Percentiles rank a stretch among this genome's conserved stretches.
phyloP scores from a whole-genome alignment of 2,797 vertebrate genomes.

The Lacerta agilis region DNA sequence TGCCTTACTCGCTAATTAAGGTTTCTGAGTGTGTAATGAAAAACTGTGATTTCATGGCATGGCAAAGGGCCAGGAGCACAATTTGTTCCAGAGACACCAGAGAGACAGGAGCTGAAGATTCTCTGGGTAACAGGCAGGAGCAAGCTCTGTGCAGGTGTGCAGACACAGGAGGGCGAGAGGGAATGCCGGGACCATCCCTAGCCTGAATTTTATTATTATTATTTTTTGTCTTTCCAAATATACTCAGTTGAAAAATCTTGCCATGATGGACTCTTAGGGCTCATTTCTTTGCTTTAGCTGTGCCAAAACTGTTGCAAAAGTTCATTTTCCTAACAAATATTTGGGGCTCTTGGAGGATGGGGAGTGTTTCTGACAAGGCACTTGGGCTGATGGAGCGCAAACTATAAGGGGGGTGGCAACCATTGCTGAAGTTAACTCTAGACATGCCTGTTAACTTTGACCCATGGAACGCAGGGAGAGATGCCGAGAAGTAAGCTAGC shows the following conservation, averaged over 20 bases:
- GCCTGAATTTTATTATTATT: neutral
- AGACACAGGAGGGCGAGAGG: conserved; percentile 21
- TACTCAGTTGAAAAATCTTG: neutral
- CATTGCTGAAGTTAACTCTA: neutral
- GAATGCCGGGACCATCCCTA: neutral
- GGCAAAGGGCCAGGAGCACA: conserved; percentile 62
- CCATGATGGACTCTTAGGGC: neutral
- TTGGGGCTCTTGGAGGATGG: neutral
- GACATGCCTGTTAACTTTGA: neutral
- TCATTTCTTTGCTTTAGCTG: neutral
- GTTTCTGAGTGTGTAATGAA: conserved; percentile 69
- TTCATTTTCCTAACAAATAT: neutral
- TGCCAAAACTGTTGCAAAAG: neutral
- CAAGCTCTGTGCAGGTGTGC: conserved; percentile 61
- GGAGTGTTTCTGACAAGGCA: neutral
- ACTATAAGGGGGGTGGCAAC: too few species aligned
- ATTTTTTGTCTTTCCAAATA: neutral
- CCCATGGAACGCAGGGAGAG: neutral
- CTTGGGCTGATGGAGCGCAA: neutral
- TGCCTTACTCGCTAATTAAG: conserved; percentile 73
- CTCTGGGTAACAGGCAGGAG: conserved; percentile 44
- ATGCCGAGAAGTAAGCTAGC: neutral
- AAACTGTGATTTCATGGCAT: conserved; percentile 67
- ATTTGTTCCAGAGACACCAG: conserved; percentile 71
- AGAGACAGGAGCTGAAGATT: conserved; percentile 69